Evolutionary conservation across 2,888 invertebrate genomes (phyloP), one percentile per base, ranked within the genome.

Genomic region (Sipunculus nudus): DNA sequence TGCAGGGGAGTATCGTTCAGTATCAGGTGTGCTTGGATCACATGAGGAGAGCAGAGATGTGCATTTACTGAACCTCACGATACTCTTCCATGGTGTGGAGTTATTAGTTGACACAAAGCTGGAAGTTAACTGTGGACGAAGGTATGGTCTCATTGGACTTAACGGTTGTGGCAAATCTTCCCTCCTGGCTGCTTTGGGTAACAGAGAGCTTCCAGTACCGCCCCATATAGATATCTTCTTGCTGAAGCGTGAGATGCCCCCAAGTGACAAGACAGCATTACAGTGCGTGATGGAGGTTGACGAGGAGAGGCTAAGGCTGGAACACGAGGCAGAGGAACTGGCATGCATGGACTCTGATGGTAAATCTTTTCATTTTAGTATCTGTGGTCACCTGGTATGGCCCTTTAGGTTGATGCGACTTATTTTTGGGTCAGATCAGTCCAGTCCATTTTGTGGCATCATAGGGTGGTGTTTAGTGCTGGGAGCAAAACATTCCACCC

Each of bases 91-190:
- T 81, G 99, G 99, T 63, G 90, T 91, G 76, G 99, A 99, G 85
- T 88, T 99, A 73, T 88, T 99, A 55, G 92, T 92, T 79, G 99
- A 99, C 83, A 96, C 98, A 1, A 89, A 93, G 84, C 87, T 99
- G 31, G 99, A 99, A 86, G 88, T 99, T 85, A 99, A 98, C 86
- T 95, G 95, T 84, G 97, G 98, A 0, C 88, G 97, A 68, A 89
- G 97, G 74, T 99, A 99, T 83, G 99, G 98, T 73, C 87, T 99
- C 10, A 89, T 99, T 72, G 99, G 99, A 53, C 88, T 94, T n/a
- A 99, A 99, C 85, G 99, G 99, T 71, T 93, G 94, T 83, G 98
- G 98, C 88, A 99, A 99, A 85, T 97, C 97, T 2, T 96, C 97
- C 2, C 85, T 99, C 60, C 86, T 99, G 68, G 89, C 96, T 45